These are phyloP conservation scores for Xanthia icteritia DNA, from an alignment of 2,888 invertebrate genomes.

Conservation along the genomic window DNA sequence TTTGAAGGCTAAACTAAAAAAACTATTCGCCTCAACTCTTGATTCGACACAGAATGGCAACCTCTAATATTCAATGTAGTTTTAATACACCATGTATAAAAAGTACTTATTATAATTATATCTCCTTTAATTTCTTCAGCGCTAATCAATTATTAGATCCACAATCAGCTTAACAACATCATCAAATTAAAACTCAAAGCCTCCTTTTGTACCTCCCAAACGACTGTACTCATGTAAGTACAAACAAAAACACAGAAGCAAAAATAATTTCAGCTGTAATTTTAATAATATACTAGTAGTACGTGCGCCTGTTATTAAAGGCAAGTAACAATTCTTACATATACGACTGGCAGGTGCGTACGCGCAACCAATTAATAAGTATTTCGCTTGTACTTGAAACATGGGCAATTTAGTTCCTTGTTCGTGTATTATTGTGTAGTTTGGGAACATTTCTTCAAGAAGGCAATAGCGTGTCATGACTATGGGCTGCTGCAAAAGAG, in stretches of 20 bases:
- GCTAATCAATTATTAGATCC: constrained; percentile 15
- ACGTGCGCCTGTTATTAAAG: constrained; percentile 58
- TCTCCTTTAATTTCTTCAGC: neutral
- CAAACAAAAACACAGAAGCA: constrained; percentile 31
- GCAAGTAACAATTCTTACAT: constrained; percentile 53
- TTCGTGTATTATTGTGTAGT: constrained; percentile 26
- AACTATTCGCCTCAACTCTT: neutral
- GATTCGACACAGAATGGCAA: neutral
- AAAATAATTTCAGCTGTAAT: constrained; percentile 56
- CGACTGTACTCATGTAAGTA: neutral
- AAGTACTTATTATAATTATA: too few relatives aligned
- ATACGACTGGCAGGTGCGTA: constrained; percentile 64
- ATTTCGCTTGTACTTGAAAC: constrained; percentile 53
- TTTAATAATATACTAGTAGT: constrained; percentile 59
- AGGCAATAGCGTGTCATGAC: rapidly evolving
- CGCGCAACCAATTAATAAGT: constrained; percentile 61
- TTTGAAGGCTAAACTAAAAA: neutral
- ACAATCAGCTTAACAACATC: constrained; percentile 4
- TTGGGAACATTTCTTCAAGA: neutral
- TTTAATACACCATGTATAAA: neutral
- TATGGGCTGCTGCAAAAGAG: neutral
- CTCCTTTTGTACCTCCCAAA: neutral
- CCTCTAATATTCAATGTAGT: neutral
- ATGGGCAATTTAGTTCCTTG: constrained; percentile 42
- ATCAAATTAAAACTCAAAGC: constrained; percentile 5